Evolutionary conservation across 1,140 invertebrate species (phyloP).

Genomic region (Pinna nobilis): DNA sequence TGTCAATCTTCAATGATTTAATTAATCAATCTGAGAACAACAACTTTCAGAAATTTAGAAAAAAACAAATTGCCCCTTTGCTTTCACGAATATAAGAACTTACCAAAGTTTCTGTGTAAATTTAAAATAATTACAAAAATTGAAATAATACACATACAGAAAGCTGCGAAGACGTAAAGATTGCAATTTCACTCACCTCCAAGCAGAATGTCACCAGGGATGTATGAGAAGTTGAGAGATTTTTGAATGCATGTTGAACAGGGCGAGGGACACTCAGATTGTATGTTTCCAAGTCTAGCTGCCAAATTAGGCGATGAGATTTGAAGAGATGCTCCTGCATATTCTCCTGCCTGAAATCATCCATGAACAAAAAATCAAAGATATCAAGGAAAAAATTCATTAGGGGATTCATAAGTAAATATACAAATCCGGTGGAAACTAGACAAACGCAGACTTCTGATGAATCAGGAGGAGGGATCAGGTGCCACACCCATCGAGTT

Average conservation of each 20-base stretch:
- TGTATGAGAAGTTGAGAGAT: constrained; percentile 62
- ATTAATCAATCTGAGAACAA: no score
- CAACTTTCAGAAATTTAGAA: no score
- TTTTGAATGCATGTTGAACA: constrained; percentile 58
- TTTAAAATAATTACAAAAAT: no score
- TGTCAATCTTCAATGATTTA: no score
- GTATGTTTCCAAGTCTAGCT: constrained; percentile 21
- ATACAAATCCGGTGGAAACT: no score
- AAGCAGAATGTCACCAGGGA: constrained; percentile 65
- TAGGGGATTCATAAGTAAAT: no score
- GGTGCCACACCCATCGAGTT: no score
- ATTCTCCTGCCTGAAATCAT: constrained; percentile 56
- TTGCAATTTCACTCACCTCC: constrained; percentile 54
- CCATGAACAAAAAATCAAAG: background rate
- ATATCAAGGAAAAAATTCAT: background rate
- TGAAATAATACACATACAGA: background rate
- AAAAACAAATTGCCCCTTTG: no score
- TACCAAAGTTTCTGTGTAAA: no score
- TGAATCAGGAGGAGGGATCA: no score
- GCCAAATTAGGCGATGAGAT: constrained; percentile 22
- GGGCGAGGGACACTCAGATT: constrained; percentile 44
- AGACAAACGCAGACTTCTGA: no score
- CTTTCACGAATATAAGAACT: no score
- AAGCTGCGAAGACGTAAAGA: background rate
- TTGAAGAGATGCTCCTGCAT: constrained; percentile 57